Base-by-base conservation (phyloP, 2,888 invertebrate genomes). In the Halictus ligatus region DNA sequence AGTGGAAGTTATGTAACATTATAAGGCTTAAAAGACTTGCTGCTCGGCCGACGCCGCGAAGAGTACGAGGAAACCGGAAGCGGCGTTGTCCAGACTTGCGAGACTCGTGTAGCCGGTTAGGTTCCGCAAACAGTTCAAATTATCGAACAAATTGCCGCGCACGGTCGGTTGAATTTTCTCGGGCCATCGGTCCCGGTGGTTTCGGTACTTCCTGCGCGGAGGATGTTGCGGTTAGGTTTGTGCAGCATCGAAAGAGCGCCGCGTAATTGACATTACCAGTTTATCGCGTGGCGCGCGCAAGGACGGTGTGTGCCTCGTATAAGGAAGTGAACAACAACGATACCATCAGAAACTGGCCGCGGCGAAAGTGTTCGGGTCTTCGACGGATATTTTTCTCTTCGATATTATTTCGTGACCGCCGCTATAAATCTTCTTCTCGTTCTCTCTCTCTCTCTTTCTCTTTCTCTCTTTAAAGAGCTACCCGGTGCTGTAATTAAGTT, bases 241-340 rank as follows among this genome's bases (percentile, higher is more conserved):
- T 48, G 54, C 25, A 54, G 72, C 79, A 77, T 76, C 76, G 60
- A 75, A 69, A 75, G 35, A 78, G 54, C 71, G 67, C 40, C 71
- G 67, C 72, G 77, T 83, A 86, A 90, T 88, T 80, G 83, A 83
- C 83, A 75, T 75, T 81, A 60, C 43, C 85, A 89, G 89, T 89
- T 88, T 84, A 86, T 83, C 86, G 80, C 69, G 77, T 58, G 67
- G 43, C 75, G 75, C 67, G 40, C 58, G 81, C 79, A 72, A 86
- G 84, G 77, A 80, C 67, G 85, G 88, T 82, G 73, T 74, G 54
- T 54, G 21, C 21, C 43, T 83, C 87, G 81, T 80, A 80, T 86
- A 87, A 85, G 87, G 84, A 87, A 86, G 78, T 87, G 83, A 69
- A 80, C 82, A 82, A 84, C 79, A 81, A 72, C 85, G 85, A 85